These are phyloP conservation scores for Terebella lapidaria DNA, from an alignment of 2,888 invertebrate genomes.

Conservation along the genomic window DNA sequence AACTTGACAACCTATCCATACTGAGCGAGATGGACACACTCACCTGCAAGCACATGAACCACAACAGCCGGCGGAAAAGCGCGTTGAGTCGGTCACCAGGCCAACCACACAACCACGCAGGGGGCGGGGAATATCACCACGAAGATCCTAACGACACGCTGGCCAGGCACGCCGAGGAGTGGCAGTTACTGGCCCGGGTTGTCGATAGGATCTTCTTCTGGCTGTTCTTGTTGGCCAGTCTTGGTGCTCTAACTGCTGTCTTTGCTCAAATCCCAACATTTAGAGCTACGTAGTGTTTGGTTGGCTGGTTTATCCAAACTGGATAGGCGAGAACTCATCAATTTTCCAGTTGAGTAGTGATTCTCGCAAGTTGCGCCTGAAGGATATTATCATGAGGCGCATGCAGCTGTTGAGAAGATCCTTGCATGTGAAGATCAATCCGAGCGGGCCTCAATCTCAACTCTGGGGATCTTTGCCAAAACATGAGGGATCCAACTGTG, in stretches of 20 bases:
- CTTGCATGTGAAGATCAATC: too few species aligned
- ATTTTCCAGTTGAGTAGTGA: too few species aligned
- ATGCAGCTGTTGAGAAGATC: too few species aligned
- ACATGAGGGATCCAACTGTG: too few species aligned
- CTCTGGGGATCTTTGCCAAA: too few species aligned
- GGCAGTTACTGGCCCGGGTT: slow-evolving; percentile 24
- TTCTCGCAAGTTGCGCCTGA: too few species aligned
- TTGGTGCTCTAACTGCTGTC: slow-evolving; percentile 21
- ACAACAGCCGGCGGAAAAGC: neutral
- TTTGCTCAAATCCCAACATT: slow-evolving; percentile 19
- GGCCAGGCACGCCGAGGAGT: slow-evolving; percentile 16
- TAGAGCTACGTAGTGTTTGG: neutral
- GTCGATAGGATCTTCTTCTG: slow-evolving; percentile 31
- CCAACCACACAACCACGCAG: neutral
- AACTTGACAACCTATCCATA: slow-evolving; percentile 20
- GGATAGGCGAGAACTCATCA: too few species aligned
- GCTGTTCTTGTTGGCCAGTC: slow-evolving; percentile 26
- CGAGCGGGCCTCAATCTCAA: too few species aligned
- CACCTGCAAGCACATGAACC: slow-evolving; percentile 9
- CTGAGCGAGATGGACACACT: slow-evolving; percentile 18
- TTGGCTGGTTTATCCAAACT: too few species aligned
- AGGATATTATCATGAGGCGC: too few species aligned
- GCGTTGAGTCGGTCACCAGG: neutral
- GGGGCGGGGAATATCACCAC: too few species aligned
- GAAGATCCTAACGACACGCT: neutral